These are phyloP conservation scores for Orientallactaga bullata DNA, from an alignment of 2,113 vertebrate species.

Conservation along the genomic window DNA sequence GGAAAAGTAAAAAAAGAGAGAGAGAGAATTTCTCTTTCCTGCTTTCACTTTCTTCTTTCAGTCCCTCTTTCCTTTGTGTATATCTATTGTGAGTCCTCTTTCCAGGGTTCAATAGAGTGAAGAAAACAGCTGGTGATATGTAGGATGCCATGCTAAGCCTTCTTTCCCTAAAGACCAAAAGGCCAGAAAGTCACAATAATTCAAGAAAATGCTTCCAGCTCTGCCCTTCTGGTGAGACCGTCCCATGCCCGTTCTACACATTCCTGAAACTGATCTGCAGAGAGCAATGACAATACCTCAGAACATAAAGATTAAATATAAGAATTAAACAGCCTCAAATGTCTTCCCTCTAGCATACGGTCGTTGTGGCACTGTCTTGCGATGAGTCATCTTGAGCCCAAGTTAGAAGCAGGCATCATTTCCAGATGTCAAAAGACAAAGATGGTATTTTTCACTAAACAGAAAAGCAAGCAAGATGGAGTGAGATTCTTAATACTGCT, in stretches of 20 bases:
- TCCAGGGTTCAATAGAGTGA: not conserved
- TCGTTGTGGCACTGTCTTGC: conserved; percentile 32
- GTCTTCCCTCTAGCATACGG: conserved; percentile 36
- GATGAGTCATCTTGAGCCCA: conserved; percentile 58
- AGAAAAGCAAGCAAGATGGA: conserved; percentile 59
- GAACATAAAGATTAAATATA: conserved; percentile 27
- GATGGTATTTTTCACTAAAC: not conserved
- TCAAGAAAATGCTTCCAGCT: not conserved
- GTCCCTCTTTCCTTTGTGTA: not conserved
- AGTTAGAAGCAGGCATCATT: conserved; percentile 70
- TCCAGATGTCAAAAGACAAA: conserved; percentile 70
- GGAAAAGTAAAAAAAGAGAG: not conserved
- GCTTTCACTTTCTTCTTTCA: not conserved
- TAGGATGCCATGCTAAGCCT: not conserved
- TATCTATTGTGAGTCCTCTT: not conserved
- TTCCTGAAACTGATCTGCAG: not conserved
- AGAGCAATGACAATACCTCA: not conserved
- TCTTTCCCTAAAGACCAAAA: not conserved
- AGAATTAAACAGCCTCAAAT: conserved; percentile 47
- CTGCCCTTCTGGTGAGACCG: not conserved
- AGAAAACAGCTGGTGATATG: not conserved
- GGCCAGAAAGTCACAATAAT: not conserved
- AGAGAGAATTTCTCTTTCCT: not conserved
- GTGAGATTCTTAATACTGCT: conserved; percentile 30
- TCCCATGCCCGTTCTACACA: not conserved